Base-by-base conservation (phyloP, 2,888 invertebrate genomes). In the Frankliniella intonsa region DNA sequence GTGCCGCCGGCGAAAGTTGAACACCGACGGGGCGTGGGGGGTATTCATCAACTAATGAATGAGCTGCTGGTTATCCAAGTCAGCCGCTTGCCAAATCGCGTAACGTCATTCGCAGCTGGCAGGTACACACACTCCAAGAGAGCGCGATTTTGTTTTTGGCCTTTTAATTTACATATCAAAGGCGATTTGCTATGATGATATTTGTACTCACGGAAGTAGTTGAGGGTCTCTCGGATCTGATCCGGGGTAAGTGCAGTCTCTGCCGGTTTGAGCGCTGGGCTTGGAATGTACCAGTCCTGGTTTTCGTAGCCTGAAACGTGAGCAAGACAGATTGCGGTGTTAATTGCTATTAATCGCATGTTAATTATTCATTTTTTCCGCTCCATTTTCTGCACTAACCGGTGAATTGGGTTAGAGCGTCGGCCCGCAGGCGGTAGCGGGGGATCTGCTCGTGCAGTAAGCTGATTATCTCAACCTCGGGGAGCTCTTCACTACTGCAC, bases 381-480 rank as follows among this genome's bases (percentile, higher is more conserved):
- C 12, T 14, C 55, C 2, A 17, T 55, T 55, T 55, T 81, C n/a
- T 80, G 65, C 50, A 86, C 89, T 90, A 89, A 93, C 97, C 97
- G 90, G 94, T 92, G 90, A 98, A 98, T 88, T 95, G 92, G 79
- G 97, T 97, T 86, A 97, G 91, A 85, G 95, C 95, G 90, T 98
- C 98, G 83, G 97, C 97, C 88, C 98, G 92, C 84, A 98, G 92
- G 87, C 94, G 95, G 89, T 98, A 98, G 87, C 94, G 93, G 82
- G 98, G 98, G 88, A 98, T 96, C 89, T 96, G 95, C 89, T 98
- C 97, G 90, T 97, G 95, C 85, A 98, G 91, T 85, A 98, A 91
- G 88, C 97, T 97, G 89, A 98, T 94, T 87, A 98, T 96, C 90
- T 98, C 97, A 87, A 98, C 97, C 91, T 98, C 98, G 84, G 97